Base-by-base conservation (phyloP, 2,888 invertebrate genomes). In the Acrocera orbiculus region DNA sequence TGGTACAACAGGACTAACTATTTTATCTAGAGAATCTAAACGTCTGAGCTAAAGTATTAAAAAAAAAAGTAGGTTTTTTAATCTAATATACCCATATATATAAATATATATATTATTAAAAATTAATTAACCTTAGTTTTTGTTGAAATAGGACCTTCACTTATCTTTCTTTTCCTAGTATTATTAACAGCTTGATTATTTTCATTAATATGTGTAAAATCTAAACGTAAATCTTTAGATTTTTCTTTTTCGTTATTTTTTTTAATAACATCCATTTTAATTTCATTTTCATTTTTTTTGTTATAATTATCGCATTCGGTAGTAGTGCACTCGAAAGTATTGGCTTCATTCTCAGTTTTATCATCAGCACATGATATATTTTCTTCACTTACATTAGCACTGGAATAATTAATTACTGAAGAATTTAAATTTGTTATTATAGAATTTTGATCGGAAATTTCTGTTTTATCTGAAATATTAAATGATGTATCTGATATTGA, bases 1-100 rank as follows among this genome's bases (percentile, higher is more conserved):
- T 7, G 85, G 86, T 37, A 87, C 78, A 22, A 87, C 89, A 1
- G 87, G 89, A 51, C 86, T 87, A 10, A 89, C 89, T 45, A 89
- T 89, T 60, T 85, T 86, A 55, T 87, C 87, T 62, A 82, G 70
- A 0, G 70, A 67, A 47, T 79, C 78, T 55, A 76, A 63, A 32
- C 80, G 71, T 30, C 78, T 67, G 42, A 74, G 58, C 51, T 73
- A 34, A 25, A 22, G 4, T n/a, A 32, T n/a, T 22, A 44, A 65
- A 65, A 8, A 50, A 47, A 40, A n/a, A n/a, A n/a, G n/a, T n/a
- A n/a, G n/a, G n/a, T n/a, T 8, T 61, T 63, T 46, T 68, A 65
- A 43, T 70, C 70, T 51, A 13, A 16, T 14, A 26, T 13, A 69
- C n/a, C n/a, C n/a, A n/a, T n/a, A n/a, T n/a, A n/a, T n/a, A n/a